A percentile compares a stretch with the other conserved stretches of the same genome.
These are phyloP conservation scores for Echeneis naucrates DNA, from an alignment of 2,797 vertebrate species.

Conservation along the genomic window DNA sequence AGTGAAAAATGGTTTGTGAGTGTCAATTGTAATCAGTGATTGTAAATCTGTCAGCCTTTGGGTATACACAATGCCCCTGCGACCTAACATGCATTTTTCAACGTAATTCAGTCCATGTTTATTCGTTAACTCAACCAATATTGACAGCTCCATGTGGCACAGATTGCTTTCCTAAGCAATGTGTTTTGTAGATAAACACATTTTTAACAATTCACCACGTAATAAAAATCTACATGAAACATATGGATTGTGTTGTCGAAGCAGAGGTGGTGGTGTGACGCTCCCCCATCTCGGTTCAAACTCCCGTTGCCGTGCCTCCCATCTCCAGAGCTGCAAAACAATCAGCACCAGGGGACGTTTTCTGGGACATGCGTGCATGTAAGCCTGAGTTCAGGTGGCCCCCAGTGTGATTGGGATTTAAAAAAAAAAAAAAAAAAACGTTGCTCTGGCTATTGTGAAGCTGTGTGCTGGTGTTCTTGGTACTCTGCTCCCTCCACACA, in stretches of 20 bases:
- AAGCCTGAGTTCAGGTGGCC: too few relatives aligned
- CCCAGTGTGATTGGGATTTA: too few relatives aligned
- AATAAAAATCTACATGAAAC: background rate
- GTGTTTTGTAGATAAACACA: background rate
- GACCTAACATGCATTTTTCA: background rate
- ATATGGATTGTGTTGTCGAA: background rate
- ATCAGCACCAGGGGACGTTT: too few relatives aligned
- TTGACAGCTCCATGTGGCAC: background rate
- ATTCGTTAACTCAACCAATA: background rate
- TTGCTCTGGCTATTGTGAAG: too few relatives aligned
- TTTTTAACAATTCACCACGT: slow-evolving; percentile 7
- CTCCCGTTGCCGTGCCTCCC: too few relatives aligned
- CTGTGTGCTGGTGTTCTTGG: too few relatives aligned
- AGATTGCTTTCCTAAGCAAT: background rate
- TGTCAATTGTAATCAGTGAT: background rate
- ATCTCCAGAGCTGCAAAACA: too few relatives aligned
- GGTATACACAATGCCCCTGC: background rate
- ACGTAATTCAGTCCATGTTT: background rate
- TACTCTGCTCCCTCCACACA: too few relatives aligned
- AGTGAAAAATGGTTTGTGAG: background rate
- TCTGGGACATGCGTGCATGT: too few relatives aligned
- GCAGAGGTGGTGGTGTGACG: background rate
- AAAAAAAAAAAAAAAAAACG: too few relatives aligned
- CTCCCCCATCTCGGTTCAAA: too few relatives aligned
- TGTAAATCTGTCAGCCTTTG: background rate